A percentile compares a stretch with the other conserved stretches of the same genome.
Evolutionary conservation across 2,797 vertebrate genomes (phyloP).

Genomic region (Iguana delicatissima): DNA sequence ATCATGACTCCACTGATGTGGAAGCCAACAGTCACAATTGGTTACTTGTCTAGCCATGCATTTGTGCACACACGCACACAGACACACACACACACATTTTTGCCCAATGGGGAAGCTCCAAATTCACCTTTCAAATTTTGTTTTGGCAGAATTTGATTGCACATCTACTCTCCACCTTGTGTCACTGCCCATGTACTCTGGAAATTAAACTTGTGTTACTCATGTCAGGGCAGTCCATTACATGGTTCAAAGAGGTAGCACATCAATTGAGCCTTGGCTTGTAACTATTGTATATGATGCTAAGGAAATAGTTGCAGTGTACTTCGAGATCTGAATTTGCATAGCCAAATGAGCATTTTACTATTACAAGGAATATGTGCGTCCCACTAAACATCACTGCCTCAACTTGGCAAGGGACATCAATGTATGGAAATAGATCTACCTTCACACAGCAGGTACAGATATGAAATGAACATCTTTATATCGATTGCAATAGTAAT

Average conservation of each 20-base stretch:
- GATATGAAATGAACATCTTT: not conserved
- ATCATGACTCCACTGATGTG: no score
- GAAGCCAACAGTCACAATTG: no score
- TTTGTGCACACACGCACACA: no score
- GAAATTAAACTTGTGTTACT: not conserved
- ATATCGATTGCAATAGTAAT: not conserved
- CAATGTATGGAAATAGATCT: not conserved
- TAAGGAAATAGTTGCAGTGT: not conserved
- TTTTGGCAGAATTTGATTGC: not conserved
- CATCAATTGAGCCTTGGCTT: not conserved
- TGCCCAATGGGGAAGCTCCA: no score
- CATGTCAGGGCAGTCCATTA: not conserved
- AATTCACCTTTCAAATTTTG: no score
- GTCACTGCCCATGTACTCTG: not conserved
- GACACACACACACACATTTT: no score
- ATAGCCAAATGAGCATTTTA: not conserved
- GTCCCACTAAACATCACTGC: not conserved
- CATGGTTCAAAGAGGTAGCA: not conserved
- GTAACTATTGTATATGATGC: no score
- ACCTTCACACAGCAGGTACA: no score
- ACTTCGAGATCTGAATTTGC: not conserved
- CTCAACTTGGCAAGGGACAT: not conserved
- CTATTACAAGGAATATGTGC: not conserved
- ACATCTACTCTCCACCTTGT: not conserved
- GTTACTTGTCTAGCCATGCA: no score